These are phyloP conservation scores for Vanessa atalanta DNA, from an alignment of 1,140 invertebrate genomes.

Conservation along the genomic window DNA sequence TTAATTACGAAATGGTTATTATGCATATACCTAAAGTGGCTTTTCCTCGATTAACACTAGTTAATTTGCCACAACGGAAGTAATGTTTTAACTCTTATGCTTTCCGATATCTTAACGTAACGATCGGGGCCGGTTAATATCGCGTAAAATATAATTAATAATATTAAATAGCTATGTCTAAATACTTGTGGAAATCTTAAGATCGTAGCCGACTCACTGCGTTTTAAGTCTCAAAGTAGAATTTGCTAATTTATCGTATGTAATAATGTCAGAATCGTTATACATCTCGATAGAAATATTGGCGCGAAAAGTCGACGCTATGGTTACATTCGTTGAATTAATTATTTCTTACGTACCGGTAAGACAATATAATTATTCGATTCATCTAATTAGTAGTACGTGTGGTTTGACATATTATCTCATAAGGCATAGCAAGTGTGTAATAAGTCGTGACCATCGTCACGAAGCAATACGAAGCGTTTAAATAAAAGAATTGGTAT, in stretches of 20 bases:
- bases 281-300: neutral
- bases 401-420: constrained; percentile 12
- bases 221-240: neutral
- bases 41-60: constrained; percentile 30
- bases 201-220: neutral
- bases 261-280: neutral
- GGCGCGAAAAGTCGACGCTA: constrained; percentile 16
- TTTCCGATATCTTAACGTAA: constrained; percentile 35
- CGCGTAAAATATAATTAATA: constrained; percentile 28
- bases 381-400: constrained; percentile 17
- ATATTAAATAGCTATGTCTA: constrained; percentile 30
- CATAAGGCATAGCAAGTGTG: constrained; percentile 19
- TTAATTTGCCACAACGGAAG: constrained; percentile 35
- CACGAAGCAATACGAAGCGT: constrained; percentile 25
- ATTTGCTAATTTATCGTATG: constrained; percentile 13
- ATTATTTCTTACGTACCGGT: neutral
- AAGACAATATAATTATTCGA: constrained; percentile 19
- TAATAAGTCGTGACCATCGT: constrained; percentile 29
- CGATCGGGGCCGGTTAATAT: constrained; percentile 25
- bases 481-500: constrained; percentile 32
- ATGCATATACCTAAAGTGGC: constrained; percentile 29
- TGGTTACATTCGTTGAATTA: constrained; percentile 3
- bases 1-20: constrained; percentile 37
- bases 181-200: constrained; percentile 27
- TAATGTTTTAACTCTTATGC: constrained; percentile 29